Percentiles rank a stretch among this genome's conserved stretches.
phyloP scores from a whole-genome alignment of 2,888 invertebrate species.

The Sepiola atlantica region DNA sequence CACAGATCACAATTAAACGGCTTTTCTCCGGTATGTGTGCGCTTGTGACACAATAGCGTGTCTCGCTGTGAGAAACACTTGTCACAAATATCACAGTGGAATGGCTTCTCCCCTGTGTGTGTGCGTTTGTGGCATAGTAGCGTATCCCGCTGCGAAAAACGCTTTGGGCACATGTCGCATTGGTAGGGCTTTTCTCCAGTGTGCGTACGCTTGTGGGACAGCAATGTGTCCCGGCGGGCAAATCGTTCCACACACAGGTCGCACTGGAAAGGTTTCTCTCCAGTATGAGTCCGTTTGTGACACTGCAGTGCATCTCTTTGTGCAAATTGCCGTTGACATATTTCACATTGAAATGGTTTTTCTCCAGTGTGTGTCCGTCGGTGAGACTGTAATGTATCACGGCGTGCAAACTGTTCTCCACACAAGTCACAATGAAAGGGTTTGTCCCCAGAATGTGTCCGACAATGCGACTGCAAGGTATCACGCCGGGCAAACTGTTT shows the following conservation, averaged over 20 bases:
- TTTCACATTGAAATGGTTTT: slow-evolving; percentile 37
- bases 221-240: background rate
- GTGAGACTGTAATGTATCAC: slow-evolving; percentile 37
- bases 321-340: slow-evolving; percentile 19
- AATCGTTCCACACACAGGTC: slow-evolving; percentile 43
- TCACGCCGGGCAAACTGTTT: slow-evolving; percentile 38
- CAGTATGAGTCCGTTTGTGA: slow-evolving; percentile 42
- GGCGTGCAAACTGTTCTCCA: slow-evolving; percentile 38
- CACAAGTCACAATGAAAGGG: slow-evolving; percentile 42
- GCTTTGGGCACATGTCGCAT: slow-evolving; percentile 44
- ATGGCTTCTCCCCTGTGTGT: slow-evolving; percentile 35
- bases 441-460: slow-evolving; percentile 33
- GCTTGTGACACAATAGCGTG: slow-evolving; percentile 24
- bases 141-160: slow-evolving; percentile 46
- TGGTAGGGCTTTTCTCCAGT: slow-evolving; percentile 45
- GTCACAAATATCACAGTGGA: background rate
- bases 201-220: slow-evolving; percentile 37
- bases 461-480: background rate
- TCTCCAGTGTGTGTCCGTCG: slow-evolving; percentile 43
- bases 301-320: slow-evolving; percentile 44
- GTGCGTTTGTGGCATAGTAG: slow-evolving; percentile 37
- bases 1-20: slow-evolving; percentile 36
- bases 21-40: slow-evolving; percentile 39
- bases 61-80: slow-evolving; percentile 45
- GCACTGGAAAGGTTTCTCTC: slow-evolving; percentile 33